Evolutionary conservation across 2,797 vertebrate species (phyloP).

Genomic region (Cynopterus sphinx): DNA sequence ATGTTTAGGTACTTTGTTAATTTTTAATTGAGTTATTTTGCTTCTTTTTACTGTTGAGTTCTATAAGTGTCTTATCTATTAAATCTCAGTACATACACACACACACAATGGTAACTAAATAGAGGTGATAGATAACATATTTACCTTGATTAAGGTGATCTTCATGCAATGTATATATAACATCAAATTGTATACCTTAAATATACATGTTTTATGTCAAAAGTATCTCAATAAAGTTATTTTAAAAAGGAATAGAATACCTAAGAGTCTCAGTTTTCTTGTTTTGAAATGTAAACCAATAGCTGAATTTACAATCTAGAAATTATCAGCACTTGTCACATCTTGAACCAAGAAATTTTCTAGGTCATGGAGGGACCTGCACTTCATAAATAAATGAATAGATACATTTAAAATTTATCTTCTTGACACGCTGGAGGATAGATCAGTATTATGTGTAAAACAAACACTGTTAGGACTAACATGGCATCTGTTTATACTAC

Average conservation of each 20-base stretch:
- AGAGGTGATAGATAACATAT: background rate
- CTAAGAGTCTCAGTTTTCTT: background rate
- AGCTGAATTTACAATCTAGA: background rate
- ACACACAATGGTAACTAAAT: background rate
- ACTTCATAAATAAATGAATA: slow-evolving; percentile 37
- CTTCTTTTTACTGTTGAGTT: background rate
- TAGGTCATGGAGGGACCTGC: background rate
- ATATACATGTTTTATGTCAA: background rate
- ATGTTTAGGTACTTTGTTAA: background rate
- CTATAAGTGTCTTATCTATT: background rate
- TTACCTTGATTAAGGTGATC: background rate
- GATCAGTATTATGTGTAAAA: background rate
- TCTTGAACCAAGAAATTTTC: background rate
- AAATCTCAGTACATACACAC: background rate
- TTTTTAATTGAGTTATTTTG: background rate
- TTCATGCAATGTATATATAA: background rate
- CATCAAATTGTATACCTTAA: background rate
- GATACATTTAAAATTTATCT: slow-evolving; percentile 39
- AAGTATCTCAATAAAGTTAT: background rate
- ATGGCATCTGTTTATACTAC: background rate
- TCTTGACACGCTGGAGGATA: background rate
- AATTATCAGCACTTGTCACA: background rate
- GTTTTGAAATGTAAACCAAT: slow-evolving; percentile 1
- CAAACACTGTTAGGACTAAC: background rate
- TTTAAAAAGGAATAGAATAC: background rate